Conservation (phyloP, 2,797 vertebrate genomes). For the Podarcis siculus region DNA sequence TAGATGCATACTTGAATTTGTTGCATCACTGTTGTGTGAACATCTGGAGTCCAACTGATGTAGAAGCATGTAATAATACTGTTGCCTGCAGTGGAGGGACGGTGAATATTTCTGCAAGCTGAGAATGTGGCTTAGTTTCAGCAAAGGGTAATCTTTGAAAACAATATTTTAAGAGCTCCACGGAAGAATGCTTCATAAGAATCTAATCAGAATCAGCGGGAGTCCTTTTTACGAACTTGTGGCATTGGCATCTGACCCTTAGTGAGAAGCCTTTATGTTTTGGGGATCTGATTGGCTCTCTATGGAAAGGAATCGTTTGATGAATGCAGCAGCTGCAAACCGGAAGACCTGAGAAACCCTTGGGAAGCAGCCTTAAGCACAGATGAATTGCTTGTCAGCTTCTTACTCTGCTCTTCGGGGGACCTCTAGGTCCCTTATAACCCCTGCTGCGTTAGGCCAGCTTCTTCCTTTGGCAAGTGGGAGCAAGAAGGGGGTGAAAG, state of each 20-base stretch:
- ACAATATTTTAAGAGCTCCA: not conserved
- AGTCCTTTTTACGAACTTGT: not conserved
- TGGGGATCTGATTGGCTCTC: not conserved
- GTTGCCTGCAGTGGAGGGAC: not conserved
- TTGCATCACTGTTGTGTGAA: not conserved
- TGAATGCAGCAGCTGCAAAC: not conserved
- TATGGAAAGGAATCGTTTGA: not conserved
- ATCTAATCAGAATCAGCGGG: not conserved
- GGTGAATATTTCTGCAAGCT: not conserved
- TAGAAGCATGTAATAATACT: not conserved
- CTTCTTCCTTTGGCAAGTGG: constrained; percentile 1
- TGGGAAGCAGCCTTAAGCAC: not conserved
- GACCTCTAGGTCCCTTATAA: not conserved
- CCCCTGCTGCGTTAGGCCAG: not conserved
- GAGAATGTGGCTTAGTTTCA: not conserved
- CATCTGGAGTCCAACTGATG: not conserved
- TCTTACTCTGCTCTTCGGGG: not conserved
- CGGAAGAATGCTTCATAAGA: not conserved
- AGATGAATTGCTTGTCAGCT: not conserved
- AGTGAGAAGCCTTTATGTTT: not conserved
- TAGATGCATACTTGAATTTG: not conserved
- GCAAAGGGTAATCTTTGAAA: not conserved
- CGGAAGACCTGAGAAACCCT: not conserved
- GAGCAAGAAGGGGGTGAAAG: not conserved
- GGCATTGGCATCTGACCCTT: not conserved